These are phyloP conservation scores for Tanytarsus gracilentus DNA, from an alignment of 2,888 invertebrate species.

Conservation along the genomic window DNA sequence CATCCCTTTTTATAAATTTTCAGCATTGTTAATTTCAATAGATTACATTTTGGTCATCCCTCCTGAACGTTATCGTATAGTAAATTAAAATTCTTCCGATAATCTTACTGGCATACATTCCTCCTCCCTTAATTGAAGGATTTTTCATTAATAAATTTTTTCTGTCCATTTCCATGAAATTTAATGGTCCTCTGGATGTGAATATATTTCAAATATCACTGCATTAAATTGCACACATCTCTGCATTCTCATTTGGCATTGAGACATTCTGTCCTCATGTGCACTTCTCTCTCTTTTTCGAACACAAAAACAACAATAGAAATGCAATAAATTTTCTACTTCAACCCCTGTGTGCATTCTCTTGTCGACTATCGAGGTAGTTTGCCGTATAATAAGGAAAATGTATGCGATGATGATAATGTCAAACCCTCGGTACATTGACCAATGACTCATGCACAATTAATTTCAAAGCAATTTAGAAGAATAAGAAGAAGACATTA, in stretches of 20 bases:
- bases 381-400: not conserved
- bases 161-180: not conserved
- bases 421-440: constrained; percentile 13
- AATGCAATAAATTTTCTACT: constrained; percentile 15
- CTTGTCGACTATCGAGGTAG: not conserved
- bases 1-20: too few relatives aligned
- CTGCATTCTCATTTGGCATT: constrained; percentile 8
- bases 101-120: too few relatives aligned
- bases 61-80: too few relatives aligned
- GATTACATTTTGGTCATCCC: too few relatives aligned
- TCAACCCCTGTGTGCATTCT: not conserved
- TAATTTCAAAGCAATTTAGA: constrained; percentile 14
- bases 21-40: too few relatives aligned
- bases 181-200: too few relatives aligned
- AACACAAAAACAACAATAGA: too few relatives aligned
- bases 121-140: constrained; percentile 5
- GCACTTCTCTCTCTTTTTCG: too few relatives aligned
- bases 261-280: constrained; percentile 22
- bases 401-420: not conserved
- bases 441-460: constrained; percentile 24
- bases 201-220: not conserved
- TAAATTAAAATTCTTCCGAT: too few relatives aligned
- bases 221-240: not conserved
- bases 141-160: constrained; percentile 9
- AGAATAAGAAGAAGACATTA: constrained; percentile 1